phyloP scores from a whole-genome alignment of 2,113 vertebrate genomes.

The Rhinopomastus cyanomelas region DNA sequence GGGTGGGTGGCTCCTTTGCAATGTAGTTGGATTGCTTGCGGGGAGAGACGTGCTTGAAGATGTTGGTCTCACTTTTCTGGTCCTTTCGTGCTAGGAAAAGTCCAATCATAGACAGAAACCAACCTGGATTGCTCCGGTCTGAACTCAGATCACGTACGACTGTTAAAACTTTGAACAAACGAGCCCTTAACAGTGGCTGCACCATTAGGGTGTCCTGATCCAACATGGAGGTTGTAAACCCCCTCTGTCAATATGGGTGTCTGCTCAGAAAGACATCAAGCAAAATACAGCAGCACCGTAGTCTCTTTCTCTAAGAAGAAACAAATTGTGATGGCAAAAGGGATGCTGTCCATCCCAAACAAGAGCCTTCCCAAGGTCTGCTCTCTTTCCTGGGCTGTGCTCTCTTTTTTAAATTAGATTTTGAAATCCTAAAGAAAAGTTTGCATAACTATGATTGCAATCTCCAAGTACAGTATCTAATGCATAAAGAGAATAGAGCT shows the following conservation, averaged over 20 bases:
- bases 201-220: too few relatives aligned
- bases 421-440: neutral
- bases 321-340: neutral
- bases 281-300: neutral
- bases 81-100: neutral
- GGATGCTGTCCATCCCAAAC: neutral
- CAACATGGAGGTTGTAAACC: too few relatives aligned
- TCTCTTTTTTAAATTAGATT: neutral
- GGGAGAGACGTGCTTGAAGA: too few relatives aligned
- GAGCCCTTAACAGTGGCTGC: too few relatives aligned
- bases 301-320: neutral
- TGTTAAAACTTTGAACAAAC: too few relatives aligned
- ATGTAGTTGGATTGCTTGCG: neutral
- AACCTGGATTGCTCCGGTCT: neutral
- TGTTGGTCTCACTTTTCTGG: neutral
- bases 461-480: too few relatives aligned
- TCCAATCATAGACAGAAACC: neutral
- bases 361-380: neutral
- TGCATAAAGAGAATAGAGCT: too few relatives aligned
- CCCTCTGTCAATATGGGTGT: too few relatives aligned
- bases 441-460: too few relatives aligned
- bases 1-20: neutral
- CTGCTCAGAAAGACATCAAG: neutral
- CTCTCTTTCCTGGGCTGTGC: neutral
- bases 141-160: too few relatives aligned